Conservation (phyloP, 2,113 vertebrate genomes). For the Notarius lentiginosus region DNA sequence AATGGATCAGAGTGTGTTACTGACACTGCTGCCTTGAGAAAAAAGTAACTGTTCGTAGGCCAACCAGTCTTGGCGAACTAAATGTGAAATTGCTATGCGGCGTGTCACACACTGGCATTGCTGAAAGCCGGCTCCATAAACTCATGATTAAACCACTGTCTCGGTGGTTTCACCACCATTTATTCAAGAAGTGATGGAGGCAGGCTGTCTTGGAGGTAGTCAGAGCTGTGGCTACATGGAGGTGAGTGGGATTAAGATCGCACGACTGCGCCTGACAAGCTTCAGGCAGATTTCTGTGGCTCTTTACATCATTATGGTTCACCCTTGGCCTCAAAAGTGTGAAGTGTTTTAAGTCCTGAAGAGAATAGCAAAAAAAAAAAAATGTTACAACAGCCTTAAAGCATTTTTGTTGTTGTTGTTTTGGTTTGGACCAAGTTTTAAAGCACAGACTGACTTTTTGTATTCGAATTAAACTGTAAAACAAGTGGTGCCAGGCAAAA, state of each 20-base stretch:
- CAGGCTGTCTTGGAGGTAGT: conserved; percentile 49
- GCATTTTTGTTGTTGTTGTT: no score
- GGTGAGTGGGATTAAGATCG: conserved; percentile 65
- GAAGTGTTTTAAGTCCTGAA: conserved; percentile 20
- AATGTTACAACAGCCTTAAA: no score
- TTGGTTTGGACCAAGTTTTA: conserved; percentile 16
- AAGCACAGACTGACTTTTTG: conserved; percentile 36
- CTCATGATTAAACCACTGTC: conserved; percentile 67
- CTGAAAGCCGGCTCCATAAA: conserved; percentile 70
- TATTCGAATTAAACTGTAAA: neutral
- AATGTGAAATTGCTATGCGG: conserved; percentile 78
- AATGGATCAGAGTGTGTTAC: conserved; percentile 53
- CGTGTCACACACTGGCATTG: conserved; percentile 64
- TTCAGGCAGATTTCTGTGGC: conserved; percentile 15
- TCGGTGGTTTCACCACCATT: conserved; percentile 66
- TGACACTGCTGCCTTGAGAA: conserved; percentile 30
- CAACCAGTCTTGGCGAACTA: conserved; percentile 56
- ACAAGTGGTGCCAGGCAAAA: no score
- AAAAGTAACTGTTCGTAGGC: conserved; percentile 45
- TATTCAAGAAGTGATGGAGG: conserved; percentile 59
- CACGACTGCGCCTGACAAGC: conserved; percentile 62
- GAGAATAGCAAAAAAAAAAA: neutral
- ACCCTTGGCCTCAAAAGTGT: neutral
- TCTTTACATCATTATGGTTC: neutral
- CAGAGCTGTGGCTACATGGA: conserved; percentile 60